These are phyloP conservation scores for Lampropteryx suffumata DNA, from an alignment of 2,888 invertebrate species.

Conservation along the genomic window DNA sequence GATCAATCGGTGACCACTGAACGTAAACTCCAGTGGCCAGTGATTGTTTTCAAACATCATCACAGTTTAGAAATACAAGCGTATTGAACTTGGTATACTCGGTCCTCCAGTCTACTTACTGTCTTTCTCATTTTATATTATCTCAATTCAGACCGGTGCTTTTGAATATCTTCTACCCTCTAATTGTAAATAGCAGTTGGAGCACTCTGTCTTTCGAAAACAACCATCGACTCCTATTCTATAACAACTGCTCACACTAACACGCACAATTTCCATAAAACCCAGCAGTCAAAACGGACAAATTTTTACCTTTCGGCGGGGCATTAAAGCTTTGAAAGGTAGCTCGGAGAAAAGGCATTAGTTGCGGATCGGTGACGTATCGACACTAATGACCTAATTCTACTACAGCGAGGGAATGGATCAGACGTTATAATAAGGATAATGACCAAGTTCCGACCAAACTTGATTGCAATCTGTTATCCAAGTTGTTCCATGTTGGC, in stretches of 20 bases:
- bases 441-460: constrained; percentile 9
- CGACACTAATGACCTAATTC: constrained; percentile 17
- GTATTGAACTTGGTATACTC: too few relatives aligned
- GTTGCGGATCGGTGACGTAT: constrained; percentile 18
- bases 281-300: constrained; percentile 2
- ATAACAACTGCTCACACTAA: constrained; percentile 11
- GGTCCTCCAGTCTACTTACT: too few relatives aligned
- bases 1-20: constrained; percentile 26
- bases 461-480: neutral
- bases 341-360: too few relatives aligned
- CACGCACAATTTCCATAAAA: constrained; percentile 9
- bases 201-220: too few relatives aligned
- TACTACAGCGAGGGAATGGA: constrained; percentile 7
- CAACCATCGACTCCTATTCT: constrained; percentile 3
- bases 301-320: constrained; percentile 4
- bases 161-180: neutral
- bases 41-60: too few relatives aligned
- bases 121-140: too few relatives aligned
- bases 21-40: too few relatives aligned
- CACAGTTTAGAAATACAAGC: too few relatives aligned
- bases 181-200: too few relatives aligned
- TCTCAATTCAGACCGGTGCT: too few relatives aligned
- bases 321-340: constrained; percentile 5
- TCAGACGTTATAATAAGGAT: constrained; percentile 9
- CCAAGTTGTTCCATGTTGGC: too few relatives aligned